Evolutionary conservation across 2,113 vertebrate species (phyloP).

Genomic region (Motacilla tschutschensis): DNA sequence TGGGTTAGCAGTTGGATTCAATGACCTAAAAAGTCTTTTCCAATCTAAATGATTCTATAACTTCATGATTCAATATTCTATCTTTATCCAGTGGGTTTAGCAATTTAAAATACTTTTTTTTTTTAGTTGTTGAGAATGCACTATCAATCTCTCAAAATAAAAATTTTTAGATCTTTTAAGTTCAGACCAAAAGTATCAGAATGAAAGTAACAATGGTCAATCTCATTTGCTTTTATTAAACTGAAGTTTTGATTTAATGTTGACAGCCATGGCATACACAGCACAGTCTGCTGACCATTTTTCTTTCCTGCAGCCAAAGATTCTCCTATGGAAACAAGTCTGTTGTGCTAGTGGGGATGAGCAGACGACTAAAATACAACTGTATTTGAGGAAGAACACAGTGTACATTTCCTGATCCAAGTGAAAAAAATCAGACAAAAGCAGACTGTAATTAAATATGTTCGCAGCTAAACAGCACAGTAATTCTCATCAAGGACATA

Average conservation of each 20-base stretch:
- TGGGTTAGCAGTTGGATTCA: fast-evolving
- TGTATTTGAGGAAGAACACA: constrained; percentile 10
- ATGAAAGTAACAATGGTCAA: not conserved
- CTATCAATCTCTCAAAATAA: not conserved
- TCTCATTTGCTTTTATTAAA: not conserved
- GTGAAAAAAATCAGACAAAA: not conserved
- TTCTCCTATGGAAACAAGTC: not conserved
- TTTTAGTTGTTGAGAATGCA: not conserved
- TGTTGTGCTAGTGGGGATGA: not conserved
- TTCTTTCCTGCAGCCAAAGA: not conserved
- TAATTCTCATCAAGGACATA: not conserved
- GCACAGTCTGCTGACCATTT: not conserved
- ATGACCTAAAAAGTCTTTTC: not conserved
- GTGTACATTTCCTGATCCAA: not conserved
- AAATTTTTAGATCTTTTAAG: not conserved
- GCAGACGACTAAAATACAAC: not conserved
- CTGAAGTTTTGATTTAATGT: not conserved
- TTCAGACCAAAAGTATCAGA: not conserved
- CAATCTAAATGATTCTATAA: not conserved
- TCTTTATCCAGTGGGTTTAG: not conserved
- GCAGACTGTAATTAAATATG: not conserved
- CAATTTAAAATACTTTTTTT: not conserved
- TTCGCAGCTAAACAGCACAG: not conserved
- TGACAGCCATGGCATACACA: not conserved
- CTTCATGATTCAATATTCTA: not conserved